These are phyloP conservation scores for Aradus depressus DNA, from an alignment of 2,888 invertebrate genomes.

Conservation along the genomic window DNA sequence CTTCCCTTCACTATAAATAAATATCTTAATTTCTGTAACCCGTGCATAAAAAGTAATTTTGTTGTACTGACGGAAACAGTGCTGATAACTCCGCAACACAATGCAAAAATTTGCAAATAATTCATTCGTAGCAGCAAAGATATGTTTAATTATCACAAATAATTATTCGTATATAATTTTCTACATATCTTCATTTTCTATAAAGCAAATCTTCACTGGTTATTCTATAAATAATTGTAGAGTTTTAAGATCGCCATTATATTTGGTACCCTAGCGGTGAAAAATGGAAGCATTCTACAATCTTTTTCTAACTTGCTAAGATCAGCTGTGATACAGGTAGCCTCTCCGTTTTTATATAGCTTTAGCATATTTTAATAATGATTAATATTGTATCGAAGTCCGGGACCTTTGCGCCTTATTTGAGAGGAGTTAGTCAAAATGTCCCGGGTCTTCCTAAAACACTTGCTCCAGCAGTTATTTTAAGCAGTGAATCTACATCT, in stretches of 20 bases:
- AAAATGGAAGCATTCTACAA: conserved; percentile 20
- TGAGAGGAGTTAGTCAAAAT: conserved; percentile 55
- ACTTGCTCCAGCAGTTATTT: conserved; percentile 41
- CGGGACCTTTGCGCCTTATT: conserved; percentile 51
- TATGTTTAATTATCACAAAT: no score
- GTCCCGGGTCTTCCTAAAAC: conserved; percentile 57
- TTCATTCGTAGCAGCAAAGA: no score
- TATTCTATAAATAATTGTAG: no score
- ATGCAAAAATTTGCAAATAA: conserved; percentile 19
- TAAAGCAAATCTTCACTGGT: no score
- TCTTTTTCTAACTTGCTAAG: conserved; percentile 15
- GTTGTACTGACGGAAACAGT: conserved; percentile 35
- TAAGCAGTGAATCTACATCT: no score
- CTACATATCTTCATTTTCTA: no score
- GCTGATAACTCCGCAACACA: conserved; percentile 26
- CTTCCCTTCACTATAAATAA: conserved; percentile 33
- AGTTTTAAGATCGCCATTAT: conserved; percentile 10
- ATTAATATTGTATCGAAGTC: conserved; percentile 57
- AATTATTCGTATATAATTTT: no score
- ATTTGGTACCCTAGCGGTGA: conserved; percentile 24
- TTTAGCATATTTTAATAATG: conserved; percentile 39
- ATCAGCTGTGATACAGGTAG: conserved; percentile 17
- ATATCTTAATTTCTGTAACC: conserved; percentile 35
- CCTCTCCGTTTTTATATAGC: background rate
- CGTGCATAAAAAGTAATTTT: conserved; percentile 35